Percentiles rank a stretch among this genome's conserved stretches.
These are phyloP conservation scores for Catostylus mosaicus DNA, from an alignment of 30 jellyfish, hydroid and myxozoan genomes.

Conservation along the genomic window DNA sequence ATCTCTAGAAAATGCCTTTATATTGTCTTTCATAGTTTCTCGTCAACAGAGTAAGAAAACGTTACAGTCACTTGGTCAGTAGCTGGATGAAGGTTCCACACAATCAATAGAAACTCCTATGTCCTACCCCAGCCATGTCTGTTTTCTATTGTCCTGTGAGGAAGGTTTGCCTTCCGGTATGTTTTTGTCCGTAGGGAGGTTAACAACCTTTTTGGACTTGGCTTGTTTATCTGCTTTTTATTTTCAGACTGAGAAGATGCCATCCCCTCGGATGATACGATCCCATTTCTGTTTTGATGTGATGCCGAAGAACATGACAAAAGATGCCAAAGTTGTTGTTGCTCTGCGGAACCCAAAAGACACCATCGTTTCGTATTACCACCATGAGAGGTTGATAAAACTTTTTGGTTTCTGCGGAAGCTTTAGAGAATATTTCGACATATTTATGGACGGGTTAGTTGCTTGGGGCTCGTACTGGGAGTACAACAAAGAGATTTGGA, in stretches of 20 bases:
- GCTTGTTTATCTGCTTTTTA: neutral
- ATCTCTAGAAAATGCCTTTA: too few relatives aligned
- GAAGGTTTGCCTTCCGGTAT: too few relatives aligned
- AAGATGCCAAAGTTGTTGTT: slow-evolving; percentile 40
- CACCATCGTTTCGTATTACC: slow-evolving; percentile 32
- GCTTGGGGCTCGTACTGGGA: slow-evolving; percentile 56
- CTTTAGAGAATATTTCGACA: slow-evolving; percentile 26
- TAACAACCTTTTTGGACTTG: neutral
- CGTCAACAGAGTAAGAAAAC: too few relatives aligned
- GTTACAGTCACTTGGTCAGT: too few relatives aligned
- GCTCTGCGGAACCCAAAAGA: slow-evolving; percentile 50
- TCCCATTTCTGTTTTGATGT: slow-evolving; percentile 40
- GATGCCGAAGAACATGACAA: slow-evolving; percentile 32
- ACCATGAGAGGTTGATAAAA: slow-evolving; percentile 27
- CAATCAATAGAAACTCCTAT: too few relatives aligned
- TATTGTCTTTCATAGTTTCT: too few relatives aligned
- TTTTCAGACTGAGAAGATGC: slow-evolving; percentile 28
- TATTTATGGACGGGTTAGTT: slow-evolving; percentile 21
- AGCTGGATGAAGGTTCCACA: too few relatives aligned
- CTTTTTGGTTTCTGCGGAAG: slow-evolving; percentile 26
- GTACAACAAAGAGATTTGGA: slow-evolving; percentile 50
- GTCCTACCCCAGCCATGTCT: too few relatives aligned
- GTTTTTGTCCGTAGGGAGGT: too few relatives aligned
- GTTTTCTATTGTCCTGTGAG: too few relatives aligned
- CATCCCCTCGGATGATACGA: slow-evolving; percentile 37